Evolutionary conservation across 2,113 vertebrate genomes (phyloP).

Genomic region (Meles meles): DNA sequence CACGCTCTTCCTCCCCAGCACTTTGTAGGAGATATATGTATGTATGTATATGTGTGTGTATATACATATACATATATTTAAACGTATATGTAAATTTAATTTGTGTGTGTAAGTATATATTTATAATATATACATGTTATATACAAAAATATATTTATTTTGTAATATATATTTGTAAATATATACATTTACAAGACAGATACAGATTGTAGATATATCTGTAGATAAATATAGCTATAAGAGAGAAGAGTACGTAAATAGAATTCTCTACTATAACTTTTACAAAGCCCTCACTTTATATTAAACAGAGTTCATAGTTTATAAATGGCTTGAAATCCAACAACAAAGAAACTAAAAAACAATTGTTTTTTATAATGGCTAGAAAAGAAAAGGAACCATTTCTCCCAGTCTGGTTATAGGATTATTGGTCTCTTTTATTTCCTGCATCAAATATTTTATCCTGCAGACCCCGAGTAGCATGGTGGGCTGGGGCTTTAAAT

Average conservation of each 20-base stretch:
- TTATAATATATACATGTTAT: no score
- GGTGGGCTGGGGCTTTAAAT: neutral
- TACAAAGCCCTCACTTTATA: neutral
- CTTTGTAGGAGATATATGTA: neutral
- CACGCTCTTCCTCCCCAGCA: accelerated
- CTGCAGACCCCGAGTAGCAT: no score
- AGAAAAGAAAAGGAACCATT: neutral
- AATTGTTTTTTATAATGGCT: neutral
- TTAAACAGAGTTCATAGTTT: neutral
- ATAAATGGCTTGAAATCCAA: neutral
- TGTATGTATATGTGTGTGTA: neutral
- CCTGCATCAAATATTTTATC: neutral
- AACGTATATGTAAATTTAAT: no score
- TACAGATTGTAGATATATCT: no score
- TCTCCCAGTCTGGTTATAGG: neutral
- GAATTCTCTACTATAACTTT: neutral
- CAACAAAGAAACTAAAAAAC: neutral
- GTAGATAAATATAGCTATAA: neutral
- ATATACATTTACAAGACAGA: no score
- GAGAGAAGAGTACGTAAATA: neutral
- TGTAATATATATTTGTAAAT: no score
- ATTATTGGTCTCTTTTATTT: neutral
- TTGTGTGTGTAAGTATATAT: no score
- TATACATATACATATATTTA: no score
- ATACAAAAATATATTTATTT: neutral